Conservation (phyloP, 2,113 vertebrate species). For the Pedionomus torquatus region DNA sequence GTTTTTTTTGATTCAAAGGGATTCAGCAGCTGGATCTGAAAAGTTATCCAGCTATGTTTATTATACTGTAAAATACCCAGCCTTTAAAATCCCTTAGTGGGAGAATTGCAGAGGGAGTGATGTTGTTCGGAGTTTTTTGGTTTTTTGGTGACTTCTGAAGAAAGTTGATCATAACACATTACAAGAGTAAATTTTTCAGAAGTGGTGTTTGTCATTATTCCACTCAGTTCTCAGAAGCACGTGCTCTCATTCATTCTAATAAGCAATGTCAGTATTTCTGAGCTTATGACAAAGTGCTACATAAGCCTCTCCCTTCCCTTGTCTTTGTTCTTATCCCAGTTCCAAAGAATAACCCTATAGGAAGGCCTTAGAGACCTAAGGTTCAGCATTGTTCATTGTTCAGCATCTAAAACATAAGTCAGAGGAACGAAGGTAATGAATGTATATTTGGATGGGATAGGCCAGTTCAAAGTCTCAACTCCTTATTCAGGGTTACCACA, state of each 20-base stretch:
- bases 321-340: not conserved
- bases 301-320: not conserved
- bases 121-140: not conserved
- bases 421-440: not conserved
- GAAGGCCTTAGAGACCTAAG: not conserved
- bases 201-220: not conserved
- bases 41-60: not conserved
- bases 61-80: not conserved
- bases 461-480: not conserved
- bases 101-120: not conserved
- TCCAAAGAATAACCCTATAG: not conserved
- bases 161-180: not conserved
- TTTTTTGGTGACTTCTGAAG: not conserved
- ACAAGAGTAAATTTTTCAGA: not conserved
- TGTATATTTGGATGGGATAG: not conserved
- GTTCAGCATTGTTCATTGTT: too few relatives aligned
- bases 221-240: not conserved
- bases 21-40: not conserved
- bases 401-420: not conserved
- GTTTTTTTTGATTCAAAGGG: not conserved
- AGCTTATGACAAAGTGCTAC: not conserved
- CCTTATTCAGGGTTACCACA: not conserved
- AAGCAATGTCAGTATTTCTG: not conserved
- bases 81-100: not conserved
- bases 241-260: not conserved